Conservation (phyloP, 2,888 invertebrate genomes). For the Troides helena region DNA sequence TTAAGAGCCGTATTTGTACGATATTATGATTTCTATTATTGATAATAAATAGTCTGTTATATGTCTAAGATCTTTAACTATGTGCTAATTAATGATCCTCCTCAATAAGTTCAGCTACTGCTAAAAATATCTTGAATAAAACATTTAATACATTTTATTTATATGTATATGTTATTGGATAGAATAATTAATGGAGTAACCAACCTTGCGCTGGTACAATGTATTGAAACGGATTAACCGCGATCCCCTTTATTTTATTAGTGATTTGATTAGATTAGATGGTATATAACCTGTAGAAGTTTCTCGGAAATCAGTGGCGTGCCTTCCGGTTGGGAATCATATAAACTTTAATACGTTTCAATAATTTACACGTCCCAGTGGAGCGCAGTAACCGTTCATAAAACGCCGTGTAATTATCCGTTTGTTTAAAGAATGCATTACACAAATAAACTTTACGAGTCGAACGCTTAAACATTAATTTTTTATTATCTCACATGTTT, state of each 20-base stretch:
- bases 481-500: conserved; percentile 77
- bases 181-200: neutral
- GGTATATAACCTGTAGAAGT: neutral
- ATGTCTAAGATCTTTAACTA: no score
- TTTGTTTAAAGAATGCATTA: conserved; percentile 74
- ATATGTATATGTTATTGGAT: neutral
- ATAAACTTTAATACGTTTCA: conserved; percentile 51
- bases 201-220: neutral
- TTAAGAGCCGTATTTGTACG: no score
- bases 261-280: conserved; percentile 10
- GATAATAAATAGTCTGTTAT: no score
- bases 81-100: no score
- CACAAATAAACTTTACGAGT: conserved; percentile 78
- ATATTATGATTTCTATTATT: no score
- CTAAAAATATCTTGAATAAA: no score
- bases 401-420: conserved; percentile 69
- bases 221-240: conserved; percentile 21
- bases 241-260: conserved; percentile 26
- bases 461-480: conserved; percentile 68
- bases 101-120: no score
- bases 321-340: conserved; percentile 35
- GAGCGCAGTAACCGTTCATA: conserved; percentile 60
- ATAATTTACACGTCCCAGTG: conserved; percentile 59
- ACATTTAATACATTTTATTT: no score
- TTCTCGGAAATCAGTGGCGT: neutral